Conservation (phyloP, 1,140 invertebrate species). For the Hylaeus anthracinus region DNA sequence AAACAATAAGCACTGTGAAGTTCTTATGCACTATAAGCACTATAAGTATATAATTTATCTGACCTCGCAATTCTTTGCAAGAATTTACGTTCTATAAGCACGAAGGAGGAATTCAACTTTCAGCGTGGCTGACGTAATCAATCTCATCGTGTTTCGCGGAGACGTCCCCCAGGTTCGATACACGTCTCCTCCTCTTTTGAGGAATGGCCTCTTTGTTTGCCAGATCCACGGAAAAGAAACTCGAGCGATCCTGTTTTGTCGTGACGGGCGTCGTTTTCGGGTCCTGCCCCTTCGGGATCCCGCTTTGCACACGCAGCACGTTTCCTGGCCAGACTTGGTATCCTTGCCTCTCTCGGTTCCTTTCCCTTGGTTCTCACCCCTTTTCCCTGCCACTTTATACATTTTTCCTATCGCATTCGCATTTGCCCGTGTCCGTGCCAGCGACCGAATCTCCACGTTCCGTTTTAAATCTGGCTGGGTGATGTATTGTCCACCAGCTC, state of each 20-base stretch:
- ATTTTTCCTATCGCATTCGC: conserved; percentile 68
- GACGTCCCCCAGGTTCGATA: conserved; percentile 5
- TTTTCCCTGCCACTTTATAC: conserved; percentile 36
- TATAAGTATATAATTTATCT: too few relatives aligned
- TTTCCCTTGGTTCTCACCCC: not conserved
- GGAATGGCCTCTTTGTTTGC: conserved; percentile 29
- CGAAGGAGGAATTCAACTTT: conserved; percentile 14
- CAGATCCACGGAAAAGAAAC: conserved; percentile 21
- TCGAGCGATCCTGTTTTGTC: conserved; percentile 57
- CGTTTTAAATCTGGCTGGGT: conserved; percentile 67
- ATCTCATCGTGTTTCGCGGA: not conserved
- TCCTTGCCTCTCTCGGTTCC: not conserved
- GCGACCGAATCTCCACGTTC: conserved; percentile 53
- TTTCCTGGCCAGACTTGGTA: conserved; percentile 40
- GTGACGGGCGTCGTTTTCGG: conserved; percentile 58
- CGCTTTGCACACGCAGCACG: conserved; percentile 66
- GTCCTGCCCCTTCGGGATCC: conserved; percentile 45
- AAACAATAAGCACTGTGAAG: too few relatives aligned
- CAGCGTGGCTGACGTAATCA: conserved; percentile 19
- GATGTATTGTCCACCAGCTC: conserved; percentile 58
- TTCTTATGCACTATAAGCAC: too few relatives aligned
- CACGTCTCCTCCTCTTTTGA: conserved; percentile 20
- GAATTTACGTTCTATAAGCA: not conserved
- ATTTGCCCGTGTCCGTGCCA: conserved; percentile 50
- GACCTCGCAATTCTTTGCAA: too few relatives aligned